Conservation (phyloP, 2,113 vertebrate species). For the Loxodonta africana region DNA sequence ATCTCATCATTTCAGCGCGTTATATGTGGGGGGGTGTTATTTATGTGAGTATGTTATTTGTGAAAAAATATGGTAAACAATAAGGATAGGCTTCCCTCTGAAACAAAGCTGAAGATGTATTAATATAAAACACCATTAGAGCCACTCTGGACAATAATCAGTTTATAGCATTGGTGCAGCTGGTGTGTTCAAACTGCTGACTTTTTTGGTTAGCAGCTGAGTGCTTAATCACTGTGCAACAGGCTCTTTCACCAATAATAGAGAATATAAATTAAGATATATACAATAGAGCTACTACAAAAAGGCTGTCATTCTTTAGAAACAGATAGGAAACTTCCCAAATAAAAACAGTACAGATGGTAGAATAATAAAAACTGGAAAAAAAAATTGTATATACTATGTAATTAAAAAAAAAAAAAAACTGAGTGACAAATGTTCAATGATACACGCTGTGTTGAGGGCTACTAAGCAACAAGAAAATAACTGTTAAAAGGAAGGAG, state of each 20-base stretch:
- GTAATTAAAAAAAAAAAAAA: too few species aligned
- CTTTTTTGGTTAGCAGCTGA: background rate
- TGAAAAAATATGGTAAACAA: background rate
- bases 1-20: too few species aligned
- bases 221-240: background rate
- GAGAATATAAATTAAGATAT: background rate
- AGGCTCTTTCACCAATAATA: background rate
- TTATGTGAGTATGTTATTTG: too few species aligned
- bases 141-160: background rate
- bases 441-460: background rate
- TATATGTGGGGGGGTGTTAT: too few species aligned
- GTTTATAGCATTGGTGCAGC: background rate
- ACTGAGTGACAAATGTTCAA: background rate
- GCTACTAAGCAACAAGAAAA: background rate
- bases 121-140: background rate
- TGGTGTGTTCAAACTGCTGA: background rate
- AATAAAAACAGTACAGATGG: background rate
- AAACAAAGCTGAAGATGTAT: background rate
- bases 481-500: background rate
- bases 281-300: background rate
- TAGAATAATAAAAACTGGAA: background rate
- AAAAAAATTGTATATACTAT: background rate
- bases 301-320: background rate
- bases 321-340: background rate
- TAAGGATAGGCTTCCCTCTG: background rate